Conservation (phyloP, 2,113 vertebrate genomes). For the Pampusana beccarii region DNA sequence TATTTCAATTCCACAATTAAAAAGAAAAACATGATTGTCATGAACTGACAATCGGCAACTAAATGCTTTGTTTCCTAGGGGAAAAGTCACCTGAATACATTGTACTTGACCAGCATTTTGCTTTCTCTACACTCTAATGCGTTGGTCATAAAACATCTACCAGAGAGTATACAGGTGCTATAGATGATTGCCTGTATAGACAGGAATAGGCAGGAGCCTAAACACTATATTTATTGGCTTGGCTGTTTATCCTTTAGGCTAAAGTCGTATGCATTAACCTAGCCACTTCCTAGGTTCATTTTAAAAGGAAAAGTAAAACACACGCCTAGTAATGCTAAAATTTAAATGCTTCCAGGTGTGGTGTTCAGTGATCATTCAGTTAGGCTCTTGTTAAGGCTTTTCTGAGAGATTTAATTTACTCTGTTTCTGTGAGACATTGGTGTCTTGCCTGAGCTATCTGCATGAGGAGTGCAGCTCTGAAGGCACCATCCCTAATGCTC, state of each 20-base stretch:
- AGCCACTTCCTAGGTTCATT: constrained; percentile 47
- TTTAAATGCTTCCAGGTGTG: constrained; percentile 53
- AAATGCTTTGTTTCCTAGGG: not conserved
- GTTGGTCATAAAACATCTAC: constrained; percentile 12
- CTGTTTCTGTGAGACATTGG: not conserved
- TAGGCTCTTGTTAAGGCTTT: not conserved
- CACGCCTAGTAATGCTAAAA: not conserved
- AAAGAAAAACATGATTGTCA: not conserved
- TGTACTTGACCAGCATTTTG: not conserved
- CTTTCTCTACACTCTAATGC: not conserved
- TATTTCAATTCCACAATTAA: not conserved
- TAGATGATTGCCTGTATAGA: not conserved
- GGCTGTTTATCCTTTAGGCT: constrained; percentile 58
- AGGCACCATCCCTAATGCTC: not conserved
- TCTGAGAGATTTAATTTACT: not conserved
- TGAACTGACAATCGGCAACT: not conserved
- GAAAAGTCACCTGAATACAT: not conserved
- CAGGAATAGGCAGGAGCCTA: constrained; percentile 13
- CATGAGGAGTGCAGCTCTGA: not conserved
- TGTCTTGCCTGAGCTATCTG: not conserved
- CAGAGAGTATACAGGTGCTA: constrained; percentile 23
- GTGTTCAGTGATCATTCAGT: not conserved
- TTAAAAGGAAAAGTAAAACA: constrained; percentile 52
- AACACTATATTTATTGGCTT: constrained; percentile 11
- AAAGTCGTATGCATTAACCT: constrained; percentile 11